Conservation (phyloP, 2,797 vertebrate genomes). For the Platalea minor region DNA sequence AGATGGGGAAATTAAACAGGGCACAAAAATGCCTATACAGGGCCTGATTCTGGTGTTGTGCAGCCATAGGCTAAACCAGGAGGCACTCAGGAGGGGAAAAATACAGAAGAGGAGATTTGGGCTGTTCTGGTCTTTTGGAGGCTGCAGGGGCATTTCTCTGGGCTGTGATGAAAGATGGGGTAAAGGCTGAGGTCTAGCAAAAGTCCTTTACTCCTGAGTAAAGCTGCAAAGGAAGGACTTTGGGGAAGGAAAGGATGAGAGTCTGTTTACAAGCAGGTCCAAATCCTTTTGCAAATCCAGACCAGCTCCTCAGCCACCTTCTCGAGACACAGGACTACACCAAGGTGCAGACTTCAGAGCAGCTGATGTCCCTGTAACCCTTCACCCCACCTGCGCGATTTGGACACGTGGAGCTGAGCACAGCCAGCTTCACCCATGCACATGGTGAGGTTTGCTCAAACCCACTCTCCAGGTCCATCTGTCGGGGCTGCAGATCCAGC, state of each 20-base stretch:
- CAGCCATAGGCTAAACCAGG: not conserved
- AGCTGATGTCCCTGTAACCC: not conserved
- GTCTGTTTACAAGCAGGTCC: not conserved
- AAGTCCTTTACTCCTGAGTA: not conserved
- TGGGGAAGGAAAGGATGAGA: not conserved
- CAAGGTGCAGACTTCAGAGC: not conserved
- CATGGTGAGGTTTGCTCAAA: not conserved
- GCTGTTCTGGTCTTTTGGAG: not conserved
- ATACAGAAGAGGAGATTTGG: not conserved
- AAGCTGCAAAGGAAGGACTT: not conserved
- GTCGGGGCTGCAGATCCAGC: not conserved
- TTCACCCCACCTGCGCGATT: accelerated
- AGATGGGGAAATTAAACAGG: not conserved
- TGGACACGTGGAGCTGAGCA: accelerated
- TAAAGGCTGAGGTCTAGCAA: not conserved
- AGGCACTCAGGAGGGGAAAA: not conserved
- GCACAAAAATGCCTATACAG: not conserved
- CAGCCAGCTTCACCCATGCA: too few relatives aligned
- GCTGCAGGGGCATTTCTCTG: not conserved
- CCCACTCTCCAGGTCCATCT: not conserved
- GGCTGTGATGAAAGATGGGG: not conserved
- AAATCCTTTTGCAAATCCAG: not conserved
- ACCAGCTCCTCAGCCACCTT: not conserved
- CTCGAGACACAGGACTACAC: not conserved
- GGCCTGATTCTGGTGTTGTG: not conserved